These are phyloP conservation scores for Adineta ricciae DNA, from an alignment of 2,888 invertebrate genomes.

Conservation along the genomic window DNA sequence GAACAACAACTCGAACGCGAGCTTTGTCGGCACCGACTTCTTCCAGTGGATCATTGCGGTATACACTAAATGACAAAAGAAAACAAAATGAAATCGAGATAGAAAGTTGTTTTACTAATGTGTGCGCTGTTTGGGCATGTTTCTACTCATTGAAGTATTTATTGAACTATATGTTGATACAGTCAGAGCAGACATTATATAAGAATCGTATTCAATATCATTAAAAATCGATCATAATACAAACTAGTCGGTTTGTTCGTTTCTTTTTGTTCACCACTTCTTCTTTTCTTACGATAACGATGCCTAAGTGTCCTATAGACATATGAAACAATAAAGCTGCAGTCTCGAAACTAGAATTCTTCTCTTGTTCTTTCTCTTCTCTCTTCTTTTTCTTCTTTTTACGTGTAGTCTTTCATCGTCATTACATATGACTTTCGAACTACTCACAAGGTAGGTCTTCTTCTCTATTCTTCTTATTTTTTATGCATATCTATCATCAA, in stretches of 20 bases:
- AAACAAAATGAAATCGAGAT: no score
- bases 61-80: not conserved
- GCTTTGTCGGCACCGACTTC: not conserved
- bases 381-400: not conserved
- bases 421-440: not conserved
- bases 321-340: not conserved
- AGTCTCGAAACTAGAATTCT: conserved; percentile 2
- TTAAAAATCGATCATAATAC: not conserved
- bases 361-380: not conserved
- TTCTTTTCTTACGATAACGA: not conserved
- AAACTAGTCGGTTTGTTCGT: not conserved
- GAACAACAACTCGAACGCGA: conserved; percentile 11
- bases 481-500: not conserved
- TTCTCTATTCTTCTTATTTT: not conserved
- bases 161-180: not conserved
- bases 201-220: not conserved
- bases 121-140: not conserved
- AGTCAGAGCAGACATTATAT: not conserved
- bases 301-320: not conserved
- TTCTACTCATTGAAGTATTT: not conserved
- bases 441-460: not conserved
- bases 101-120: not conserved
- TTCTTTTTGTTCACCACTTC: not conserved
- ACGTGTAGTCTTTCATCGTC: not conserved
- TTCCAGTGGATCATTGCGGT: not conserved